phyloP scores from a whole-genome alignment of 1,140 invertebrate genomes.

The Mactra quadrangularis region DNA sequence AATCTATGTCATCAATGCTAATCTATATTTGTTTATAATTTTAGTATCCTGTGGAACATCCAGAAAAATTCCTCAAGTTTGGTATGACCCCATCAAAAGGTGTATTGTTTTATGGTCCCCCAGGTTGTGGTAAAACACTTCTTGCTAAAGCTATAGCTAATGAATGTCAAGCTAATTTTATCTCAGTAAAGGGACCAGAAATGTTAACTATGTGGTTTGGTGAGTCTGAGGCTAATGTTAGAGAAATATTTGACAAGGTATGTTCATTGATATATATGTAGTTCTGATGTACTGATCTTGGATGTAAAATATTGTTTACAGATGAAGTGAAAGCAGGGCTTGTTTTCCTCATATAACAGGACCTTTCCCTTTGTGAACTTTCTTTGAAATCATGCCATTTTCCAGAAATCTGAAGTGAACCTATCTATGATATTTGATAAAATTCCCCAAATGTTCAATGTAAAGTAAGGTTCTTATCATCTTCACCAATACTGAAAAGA shows the following conservation, averaged over 20 bases:
- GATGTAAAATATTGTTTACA: too few species aligned
- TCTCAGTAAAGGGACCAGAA: slow-evolving; percentile 99
- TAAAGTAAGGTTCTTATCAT: too few species aligned
- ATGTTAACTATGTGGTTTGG: slow-evolving; percentile 99
- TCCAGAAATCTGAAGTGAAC: too few species aligned
- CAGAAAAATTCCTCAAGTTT: slow-evolving; percentile 99
- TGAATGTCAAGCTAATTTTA: slow-evolving; percentile 99
- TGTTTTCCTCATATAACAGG: too few species aligned
- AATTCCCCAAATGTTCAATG: too few species aligned
- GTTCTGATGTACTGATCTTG: slow-evolving; percentile 99
- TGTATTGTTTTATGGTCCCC: slow-evolving; percentile 99
- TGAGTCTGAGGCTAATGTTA: slow-evolving; percentile 99
- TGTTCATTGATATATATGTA: slow-evolving; percentile 85
- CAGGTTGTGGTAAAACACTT: slow-evolving; percentile 97
- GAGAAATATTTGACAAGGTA: slow-evolving; percentile 99
- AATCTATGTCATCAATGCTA: too few species aligned
- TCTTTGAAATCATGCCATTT: too few species aligned
- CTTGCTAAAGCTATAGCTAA: slow-evolving; percentile 99
- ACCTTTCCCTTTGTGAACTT: too few species aligned
- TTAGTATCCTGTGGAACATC: slow-evolving; percentile 99
- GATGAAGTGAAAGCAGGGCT: too few species aligned
- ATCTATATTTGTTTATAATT: too few species aligned
- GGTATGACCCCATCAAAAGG: slow-evolving; percentile 99
- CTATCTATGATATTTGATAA: too few species aligned
- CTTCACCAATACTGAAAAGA: too few species aligned